phyloP scores from a whole-genome alignment of 1,140 invertebrate species.

The Drosophila sechellia region DNA sequence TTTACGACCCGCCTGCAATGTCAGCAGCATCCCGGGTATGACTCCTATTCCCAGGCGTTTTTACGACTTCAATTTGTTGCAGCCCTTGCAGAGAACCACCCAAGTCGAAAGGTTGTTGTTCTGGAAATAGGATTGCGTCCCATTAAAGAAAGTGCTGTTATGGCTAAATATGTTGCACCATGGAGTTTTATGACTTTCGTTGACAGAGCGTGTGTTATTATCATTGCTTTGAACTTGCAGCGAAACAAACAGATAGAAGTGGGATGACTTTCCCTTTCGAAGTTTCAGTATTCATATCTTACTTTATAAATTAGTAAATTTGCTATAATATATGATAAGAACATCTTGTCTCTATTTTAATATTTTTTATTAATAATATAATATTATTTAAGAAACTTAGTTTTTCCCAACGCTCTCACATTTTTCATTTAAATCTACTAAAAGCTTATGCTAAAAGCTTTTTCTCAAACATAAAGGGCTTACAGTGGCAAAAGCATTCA shows the following conservation, averaged over 20 bases:
- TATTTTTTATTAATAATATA: no score
- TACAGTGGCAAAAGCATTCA: conserved; percentile 3
- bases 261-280: not conserved
- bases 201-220: conserved; percentile 22
- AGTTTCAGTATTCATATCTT: no score
- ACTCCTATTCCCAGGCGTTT: conserved; percentile 45
- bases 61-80: conserved; percentile 56
- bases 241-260: conserved; percentile 3
- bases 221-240: conserved; percentile 42
- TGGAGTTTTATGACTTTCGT: conserved; percentile 7
- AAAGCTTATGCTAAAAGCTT: conserved; percentile 48
- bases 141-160: conserved; percentile 43
- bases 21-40: conserved; percentile 53
- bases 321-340: not conserved
- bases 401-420: no score
- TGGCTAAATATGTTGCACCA: conserved; percentile 22
- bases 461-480: conserved; percentile 5
- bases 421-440: not conserved
- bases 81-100: conserved; percentile 25
- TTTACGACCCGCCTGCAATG: conserved; percentile 64
- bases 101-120: conserved; percentile 33
- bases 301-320: not conserved
- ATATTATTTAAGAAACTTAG: no score
- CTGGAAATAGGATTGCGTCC: conserved; percentile 23
- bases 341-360: no score